Conservation (phyloP, 2,113 vertebrate species). For the Bos taurus region ARS-UCD2.0 NC_037330.1:48191001-48191500, state of each 20-base stretch:
- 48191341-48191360: conserved; percentile 18
- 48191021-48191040: conserved; percentile 80
- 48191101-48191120: conserved; percentile 74
- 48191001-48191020: conserved; percentile 86
- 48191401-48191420: background rate
- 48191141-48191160: conserved; percentile 81
- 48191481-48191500: conserved; percentile 35
- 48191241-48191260: conserved; percentile 71
- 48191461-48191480: conserved; percentile 67
- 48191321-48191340: conserved; percentile 51
- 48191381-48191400: conserved; percentile 59
- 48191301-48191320: conserved; percentile 45
- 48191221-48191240: conserved; percentile 83
- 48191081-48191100: conserved; percentile 81
- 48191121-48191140: conserved; percentile 80
- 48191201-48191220: conserved; percentile 84
- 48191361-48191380: conserved; percentile 51
- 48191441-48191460: conserved; percentile 62
- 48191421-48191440: conserved; percentile 45
- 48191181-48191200: conserved; percentile 81
- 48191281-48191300: conserved; percentile 55
- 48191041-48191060: conserved; percentile 80
- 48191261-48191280: conserved; percentile 70
- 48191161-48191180: conserved; percentile 82
- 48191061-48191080: conserved; percentile 66